Evolutionary conservation across 1,140 invertebrate species (phyloP).

Genomic region (Tetramorium simillimum): DNA sequence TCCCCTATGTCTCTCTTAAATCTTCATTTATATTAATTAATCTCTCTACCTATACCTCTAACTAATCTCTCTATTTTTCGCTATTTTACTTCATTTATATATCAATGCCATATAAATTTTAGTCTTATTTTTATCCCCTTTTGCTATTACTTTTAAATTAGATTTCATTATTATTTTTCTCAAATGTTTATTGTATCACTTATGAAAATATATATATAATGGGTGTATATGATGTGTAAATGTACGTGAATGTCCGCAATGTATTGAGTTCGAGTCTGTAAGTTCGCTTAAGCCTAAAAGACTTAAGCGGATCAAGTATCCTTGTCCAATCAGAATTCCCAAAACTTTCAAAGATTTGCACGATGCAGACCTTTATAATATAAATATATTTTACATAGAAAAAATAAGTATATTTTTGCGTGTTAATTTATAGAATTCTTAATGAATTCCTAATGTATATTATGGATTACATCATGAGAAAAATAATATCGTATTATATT

Average conservation of each 20-base stretch:
- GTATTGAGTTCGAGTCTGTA: neutral
- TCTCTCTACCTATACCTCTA: no score
- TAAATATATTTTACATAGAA: no score
- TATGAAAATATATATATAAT: neutral
- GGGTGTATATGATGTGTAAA: neutral
- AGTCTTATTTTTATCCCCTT: neutral
- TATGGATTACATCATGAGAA: no score
- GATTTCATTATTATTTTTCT: neutral
- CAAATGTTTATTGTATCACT: neutral
- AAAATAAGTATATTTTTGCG: no score
- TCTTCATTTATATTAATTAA: neutral
- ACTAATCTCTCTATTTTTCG: no score
- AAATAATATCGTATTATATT: no score
- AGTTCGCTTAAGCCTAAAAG: neutral
- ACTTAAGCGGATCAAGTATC: neutral
- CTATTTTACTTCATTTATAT: neutral
- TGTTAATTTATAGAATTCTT: no score
- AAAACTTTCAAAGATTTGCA: constrained; percentile 20
- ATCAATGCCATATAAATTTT: neutral
- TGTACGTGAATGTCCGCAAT: neutral
- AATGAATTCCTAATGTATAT: no score
- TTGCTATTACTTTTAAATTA: neutral
- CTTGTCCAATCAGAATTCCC: neutral
- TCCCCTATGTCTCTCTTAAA: neutral
- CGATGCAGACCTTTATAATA: neutral